Conservation (phyloP, 1,140 invertebrate species). For the Uloborus diversus region DNA sequence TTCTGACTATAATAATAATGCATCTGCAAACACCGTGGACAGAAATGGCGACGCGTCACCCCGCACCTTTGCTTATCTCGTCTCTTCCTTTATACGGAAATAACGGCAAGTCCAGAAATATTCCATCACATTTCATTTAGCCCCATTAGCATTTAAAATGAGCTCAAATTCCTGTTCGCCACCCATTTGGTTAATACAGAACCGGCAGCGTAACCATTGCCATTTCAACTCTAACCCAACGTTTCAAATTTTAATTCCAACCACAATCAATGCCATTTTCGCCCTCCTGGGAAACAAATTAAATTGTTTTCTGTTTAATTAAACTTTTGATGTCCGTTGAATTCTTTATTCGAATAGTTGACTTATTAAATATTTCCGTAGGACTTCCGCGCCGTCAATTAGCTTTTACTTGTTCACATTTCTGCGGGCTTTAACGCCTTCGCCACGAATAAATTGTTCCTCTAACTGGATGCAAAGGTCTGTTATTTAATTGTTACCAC, state of each 20-base stretch:
- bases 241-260: conserved; percentile 37
- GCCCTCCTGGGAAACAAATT: conserved; percentile 25
- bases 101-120: conserved; percentile 3
- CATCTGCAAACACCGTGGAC: too few relatives aligned
- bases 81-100: too few relatives aligned
- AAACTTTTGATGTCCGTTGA: conserved; percentile 42
- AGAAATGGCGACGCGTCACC: too few relatives aligned
- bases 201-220: not conserved
- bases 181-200: conserved; percentile 45
- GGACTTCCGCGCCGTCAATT: conserved; percentile 13
- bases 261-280: conserved; percentile 41
- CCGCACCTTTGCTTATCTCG: too few relatives aligned
- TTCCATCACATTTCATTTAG: conserved; percentile 50
- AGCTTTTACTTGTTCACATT: conserved; percentile 23
- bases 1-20: too few relatives aligned
- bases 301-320: conserved; percentile 55
- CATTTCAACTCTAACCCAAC: too few relatives aligned
- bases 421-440: not conserved
- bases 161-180: conserved; percentile 44
- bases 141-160: conserved; percentile 49
- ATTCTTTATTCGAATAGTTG: conserved; percentile 47
- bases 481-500: too few relatives aligned
- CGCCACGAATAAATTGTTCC: conserved; percentile 35
- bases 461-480: too few relatives aligned
- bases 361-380: conserved; percentile 38